Conservation (phyloP, 2,797 vertebrate species). For the Hephaestus fuliginosus region DNA sequence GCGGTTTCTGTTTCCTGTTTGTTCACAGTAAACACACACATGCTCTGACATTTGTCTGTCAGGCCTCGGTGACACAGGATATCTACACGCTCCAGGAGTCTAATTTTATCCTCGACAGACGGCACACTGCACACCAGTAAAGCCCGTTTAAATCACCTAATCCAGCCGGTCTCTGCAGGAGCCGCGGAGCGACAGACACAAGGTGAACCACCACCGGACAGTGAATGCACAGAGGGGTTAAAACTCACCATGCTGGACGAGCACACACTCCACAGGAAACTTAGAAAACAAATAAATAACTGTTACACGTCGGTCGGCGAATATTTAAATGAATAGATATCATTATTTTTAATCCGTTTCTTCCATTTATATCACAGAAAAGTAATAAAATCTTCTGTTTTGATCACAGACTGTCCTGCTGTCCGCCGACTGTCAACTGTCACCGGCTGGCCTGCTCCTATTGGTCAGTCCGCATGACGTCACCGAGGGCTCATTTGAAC, state of each 20-base stretch:
- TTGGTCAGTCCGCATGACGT: slow-evolving; percentile 65
- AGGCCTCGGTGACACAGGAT: slow-evolving; percentile 64
- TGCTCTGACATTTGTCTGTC: slow-evolving; percentile 14
- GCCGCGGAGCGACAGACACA: slow-evolving; percentile 21
- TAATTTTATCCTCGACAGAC: slow-evolving; percentile 77
- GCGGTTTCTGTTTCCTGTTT: no score
- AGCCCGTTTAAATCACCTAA: slow-evolving; percentile 76
- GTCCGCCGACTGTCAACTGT: slow-evolving; percentile 15
- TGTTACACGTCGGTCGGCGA: neutral
- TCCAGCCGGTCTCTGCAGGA: slow-evolving; percentile 54
- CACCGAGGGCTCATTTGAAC: neutral
- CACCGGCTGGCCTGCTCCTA: slow-evolving; percentile 31
- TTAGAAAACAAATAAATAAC: neutral
- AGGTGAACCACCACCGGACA: no score
- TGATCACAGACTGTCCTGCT: neutral
- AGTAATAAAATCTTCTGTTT: neutral
- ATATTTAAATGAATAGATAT: rapidly evolving
- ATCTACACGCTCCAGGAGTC: slow-evolving; percentile 53
- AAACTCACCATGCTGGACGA: slow-evolving; percentile 75
- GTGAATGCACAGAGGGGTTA: neutral
- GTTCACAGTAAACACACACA: neutral
- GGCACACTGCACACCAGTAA: slow-evolving; percentile 51
- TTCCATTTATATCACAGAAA: neutral
- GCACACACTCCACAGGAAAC: slow-evolving; percentile 9
- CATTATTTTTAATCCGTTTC: rapidly evolving